Evolutionary conservation across 1,140 invertebrate species (phyloP).

Genomic region (Argopecten irradians): DNA sequence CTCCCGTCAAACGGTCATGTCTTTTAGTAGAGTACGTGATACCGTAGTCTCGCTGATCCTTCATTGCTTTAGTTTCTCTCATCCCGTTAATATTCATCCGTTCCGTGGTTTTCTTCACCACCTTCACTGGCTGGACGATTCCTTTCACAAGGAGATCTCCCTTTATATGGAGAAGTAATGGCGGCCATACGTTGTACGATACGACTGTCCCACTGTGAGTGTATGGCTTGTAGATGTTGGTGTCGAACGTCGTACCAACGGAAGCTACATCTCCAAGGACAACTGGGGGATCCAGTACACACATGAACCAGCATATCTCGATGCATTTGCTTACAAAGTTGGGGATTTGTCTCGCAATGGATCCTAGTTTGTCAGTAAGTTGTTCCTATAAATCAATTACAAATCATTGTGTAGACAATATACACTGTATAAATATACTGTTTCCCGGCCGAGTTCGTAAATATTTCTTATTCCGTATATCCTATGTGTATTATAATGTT

Average conservation of each 20-base stretch:
- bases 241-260: not conserved
- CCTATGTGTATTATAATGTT: no score
- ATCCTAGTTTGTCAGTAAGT: not conserved
- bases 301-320: conserved; percentile 36
- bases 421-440: no score
- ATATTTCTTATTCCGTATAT: no score
- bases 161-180: conserved; percentile 32
- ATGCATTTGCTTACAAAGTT: conserved; percentile 24
- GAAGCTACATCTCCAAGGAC: not conserved
- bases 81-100: not conserved
- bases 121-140: not conserved
- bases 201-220: conserved; percentile 31
- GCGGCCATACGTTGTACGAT: conserved; percentile 39
- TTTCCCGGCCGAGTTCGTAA: no score
- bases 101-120: not conserved
- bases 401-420: no score
- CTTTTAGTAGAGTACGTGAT: not conserved
- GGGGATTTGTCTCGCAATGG: not conserved
- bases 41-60: not conserved
- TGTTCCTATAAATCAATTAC: not conserved
- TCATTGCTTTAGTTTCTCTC: not conserved
- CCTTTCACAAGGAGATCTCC: conserved; percentile 41
- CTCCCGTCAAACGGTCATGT: not conserved
- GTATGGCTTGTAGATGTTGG: conserved; percentile 27
- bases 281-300: conserved; percentile 11